Base-by-base conservation (phyloP, 1,140 invertebrate species). In the Eriocheir sinensis region DNA sequence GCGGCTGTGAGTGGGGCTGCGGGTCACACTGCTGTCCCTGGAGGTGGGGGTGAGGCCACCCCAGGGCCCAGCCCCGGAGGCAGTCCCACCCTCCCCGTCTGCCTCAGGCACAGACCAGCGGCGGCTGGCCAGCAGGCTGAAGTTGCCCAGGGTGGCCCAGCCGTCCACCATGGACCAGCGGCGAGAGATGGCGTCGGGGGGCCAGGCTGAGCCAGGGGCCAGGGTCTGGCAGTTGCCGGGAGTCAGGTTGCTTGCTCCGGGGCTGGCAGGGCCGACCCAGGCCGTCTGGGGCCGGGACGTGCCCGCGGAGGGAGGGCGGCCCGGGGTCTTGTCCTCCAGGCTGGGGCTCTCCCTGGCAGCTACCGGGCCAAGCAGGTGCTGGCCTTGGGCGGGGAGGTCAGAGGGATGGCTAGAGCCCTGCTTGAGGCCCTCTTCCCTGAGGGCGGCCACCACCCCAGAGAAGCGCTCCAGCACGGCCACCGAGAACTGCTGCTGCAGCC, bases 61-160 rank as follows among this genome's bases (percentile, higher is more conserved):
- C 94, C 94, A 91, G 32, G 94, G 91, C 41, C 81, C 90, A 41
- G 60, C 94, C 53, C 79, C 72, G 36, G 38, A 6, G 32, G 79
- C 60, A 40, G 34, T 60, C n/a, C 44, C 94, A 40, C 85, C 94
- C 2, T 94, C 79, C 32, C 91, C 94, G 88, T 90, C 91, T n/a
- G 94, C 94, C 38, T 94, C 94, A 32, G 94, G 94, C 27, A 94
- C 94, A 34, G 94, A 94, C 94, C 94, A 94, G 8, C 94, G 79
- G 86, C 94, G 91, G 79, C 91, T 94, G 21, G 94, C 94, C 60
- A 94, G 85, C n/a, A 94, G 48, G 79, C 89, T 94, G 38, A 94
- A 94, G 40, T 89, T 83, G n/a, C 94, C 94, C 53, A 94, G 81
- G 41, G 80, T 92, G 41, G 89, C 83, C 89, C 94, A 91, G 32